Base-by-base conservation (phyloP, 2,888 invertebrate genomes). In the Pollenia labialis region DNA sequence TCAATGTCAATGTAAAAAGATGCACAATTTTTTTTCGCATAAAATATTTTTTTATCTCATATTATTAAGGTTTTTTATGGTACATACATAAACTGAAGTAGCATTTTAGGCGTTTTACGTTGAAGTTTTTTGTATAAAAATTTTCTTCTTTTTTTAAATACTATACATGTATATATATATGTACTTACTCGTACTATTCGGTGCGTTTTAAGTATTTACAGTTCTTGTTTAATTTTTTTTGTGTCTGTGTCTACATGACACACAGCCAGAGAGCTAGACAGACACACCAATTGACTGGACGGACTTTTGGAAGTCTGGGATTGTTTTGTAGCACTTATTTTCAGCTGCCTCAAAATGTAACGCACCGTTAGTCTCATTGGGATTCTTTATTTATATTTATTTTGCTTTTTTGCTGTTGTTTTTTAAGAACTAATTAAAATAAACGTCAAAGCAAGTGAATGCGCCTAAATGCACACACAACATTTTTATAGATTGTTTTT, bases 371-470 rank as follows among this genome's bases (percentile, higher is more conserved):
- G 87, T 81, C 79, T 86, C 86, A 58, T 74, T 74, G 76, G 76
- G 12, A 81, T 85, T 71, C 76, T 81, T 66, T 85, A 68, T 81
- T 85, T 85, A 66, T 76, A 52, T 79, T 66, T 44, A 58, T 66
- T 48, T 64, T 54, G 32, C 32, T 69, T 76, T 60, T 81, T 75
- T 64, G 68, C 46, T 66, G 58, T 44, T 76, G 52, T 87, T 87
- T 81, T 87, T 88, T 79, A 89, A 89, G 88, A 89, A 89, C 89
- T 89, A 89, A 89, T 89, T 89, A 89, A 89, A 89, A 89, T 89
- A 89, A 89, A 89, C 89, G 89, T 89, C 89, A 89, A 89, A 89
- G 88, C 88, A 85, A 84, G 88, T 77, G 86, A 82, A 85, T 82
- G 88, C 87, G 87, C 88, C 88, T 87, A 88, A 88, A 88, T 88